A percentile compares a stretch with the other conserved stretches of the same genome.
Conservation (phyloP, 2,797 vertebrate genomes). For the Phalloptychus januarius region DNA sequence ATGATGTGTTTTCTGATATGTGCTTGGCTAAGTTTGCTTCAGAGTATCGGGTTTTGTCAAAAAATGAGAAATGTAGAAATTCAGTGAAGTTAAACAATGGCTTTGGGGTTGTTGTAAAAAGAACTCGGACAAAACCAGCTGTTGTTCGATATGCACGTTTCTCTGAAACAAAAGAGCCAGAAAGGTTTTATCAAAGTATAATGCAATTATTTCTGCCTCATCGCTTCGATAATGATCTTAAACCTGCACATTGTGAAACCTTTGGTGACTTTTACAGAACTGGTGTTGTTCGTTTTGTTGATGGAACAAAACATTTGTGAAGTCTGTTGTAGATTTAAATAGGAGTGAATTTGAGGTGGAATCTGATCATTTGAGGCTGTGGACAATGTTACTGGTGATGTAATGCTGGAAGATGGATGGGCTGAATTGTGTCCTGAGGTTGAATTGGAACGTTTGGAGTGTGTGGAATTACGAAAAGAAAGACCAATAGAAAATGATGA, state of each 20-base stretch:
- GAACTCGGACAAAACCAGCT: conserved; percentile 18
- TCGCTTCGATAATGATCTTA: not conserved
- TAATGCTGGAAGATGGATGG: conserved; percentile 1
- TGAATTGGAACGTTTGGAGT: not conserved
- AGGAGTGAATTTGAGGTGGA: conserved; percentile 6
- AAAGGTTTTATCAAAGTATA: not conserved
- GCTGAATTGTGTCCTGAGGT: not conserved
- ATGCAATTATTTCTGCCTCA: conserved; percentile 1
- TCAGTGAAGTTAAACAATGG: not conserved
- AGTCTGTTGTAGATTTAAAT: conserved; percentile 1
- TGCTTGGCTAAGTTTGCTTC: conserved; percentile 41
- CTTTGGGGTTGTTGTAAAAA: conserved; percentile 2
- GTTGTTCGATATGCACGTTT: conserved; percentile 30
- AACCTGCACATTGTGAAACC: not conserved
- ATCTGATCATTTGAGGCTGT: not conserved
- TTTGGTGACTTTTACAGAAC: not conserved
- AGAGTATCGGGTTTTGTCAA: conserved; percentile 15
- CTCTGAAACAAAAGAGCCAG: conserved; percentile 5
- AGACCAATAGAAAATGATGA: not conserved
- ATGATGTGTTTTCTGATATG: not conserved
- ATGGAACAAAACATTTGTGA: not conserved
- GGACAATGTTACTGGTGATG: not conserved
- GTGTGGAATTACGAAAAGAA: not conserved
- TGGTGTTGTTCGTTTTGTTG: not conserved
- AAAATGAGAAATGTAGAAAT: not conserved